A percentile compares a stretch with the other conserved stretches of the same genome.
Evolutionary conservation across 2,888 invertebrate species (phyloP).

Genomic region (Trisateles emortualis): DNA sequence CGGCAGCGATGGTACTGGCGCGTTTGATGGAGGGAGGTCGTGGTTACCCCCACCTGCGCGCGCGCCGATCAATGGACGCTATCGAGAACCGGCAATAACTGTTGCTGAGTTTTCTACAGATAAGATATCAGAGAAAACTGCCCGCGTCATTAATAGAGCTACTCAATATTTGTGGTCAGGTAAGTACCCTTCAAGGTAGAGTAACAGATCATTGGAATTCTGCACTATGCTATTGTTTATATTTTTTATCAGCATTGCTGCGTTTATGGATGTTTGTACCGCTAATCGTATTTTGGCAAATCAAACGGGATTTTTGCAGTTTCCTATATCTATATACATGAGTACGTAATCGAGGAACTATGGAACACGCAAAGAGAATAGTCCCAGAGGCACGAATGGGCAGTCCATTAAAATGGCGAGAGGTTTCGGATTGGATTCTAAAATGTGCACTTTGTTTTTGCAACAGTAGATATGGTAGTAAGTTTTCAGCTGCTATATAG

Average conservation of each 20-base stretch:
- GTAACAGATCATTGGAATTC: constrained; percentile 11
- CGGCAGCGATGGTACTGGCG: constrained; percentile 71
- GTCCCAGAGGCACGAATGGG: too few relatives aligned
- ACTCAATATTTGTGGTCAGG: constrained; percentile 31
- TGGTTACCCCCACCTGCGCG: constrained; percentile 66
- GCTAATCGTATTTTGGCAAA: neutral
- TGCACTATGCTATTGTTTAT: constrained; percentile 10
- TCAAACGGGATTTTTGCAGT: neutral
- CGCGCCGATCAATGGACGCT: constrained; percentile 66
- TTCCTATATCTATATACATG: too few relatives aligned
- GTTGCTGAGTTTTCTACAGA: constrained; percentile 67
- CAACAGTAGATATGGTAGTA: too few relatives aligned
- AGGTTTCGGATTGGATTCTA: too few relatives aligned
- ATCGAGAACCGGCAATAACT: constrained; percentile 54
- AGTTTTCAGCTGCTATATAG: too few relatives aligned
- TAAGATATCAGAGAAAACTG: constrained; percentile 68
- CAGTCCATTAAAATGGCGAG: too few relatives aligned
- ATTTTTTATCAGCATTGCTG: neutral
- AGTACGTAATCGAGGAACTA: neutral
- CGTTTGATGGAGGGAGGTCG: constrained; percentile 57
- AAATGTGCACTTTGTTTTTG: too few relatives aligned
- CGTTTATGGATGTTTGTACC: neutral
- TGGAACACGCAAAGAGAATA: too few relatives aligned
- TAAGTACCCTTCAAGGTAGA: constrained; percentile 33
- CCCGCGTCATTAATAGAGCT: constrained; percentile 41